These are phyloP conservation scores for Orthosia gothica DNA, from an alignment of 2,888 invertebrate species.

Conservation along the genomic window DNA sequence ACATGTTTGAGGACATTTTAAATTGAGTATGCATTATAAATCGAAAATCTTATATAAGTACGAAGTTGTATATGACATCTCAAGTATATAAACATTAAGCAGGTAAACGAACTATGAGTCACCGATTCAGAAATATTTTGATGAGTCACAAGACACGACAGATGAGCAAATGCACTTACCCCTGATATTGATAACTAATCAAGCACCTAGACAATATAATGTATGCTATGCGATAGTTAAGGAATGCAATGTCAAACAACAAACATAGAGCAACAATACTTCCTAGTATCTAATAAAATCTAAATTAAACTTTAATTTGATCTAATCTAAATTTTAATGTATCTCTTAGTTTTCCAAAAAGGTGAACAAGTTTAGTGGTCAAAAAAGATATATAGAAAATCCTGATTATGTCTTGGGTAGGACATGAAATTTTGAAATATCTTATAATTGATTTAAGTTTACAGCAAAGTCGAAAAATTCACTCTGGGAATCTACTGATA, in stretches of 20 bases:
- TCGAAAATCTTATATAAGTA: slow-evolving; percentile 43
- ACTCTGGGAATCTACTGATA: neutral
- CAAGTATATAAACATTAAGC: slow-evolving; percentile 72
- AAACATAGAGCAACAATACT: neutral
- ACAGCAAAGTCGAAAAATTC: neutral
- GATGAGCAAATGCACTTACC: slow-evolving; percentile 71
- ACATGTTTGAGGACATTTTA: slow-evolving; percentile 16
- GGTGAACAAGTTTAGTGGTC: neutral
- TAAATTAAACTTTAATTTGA: too few relatives aligned
- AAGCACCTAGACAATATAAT: slow-evolving; percentile 46
- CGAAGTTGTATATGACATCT: slow-evolving; percentile 37
- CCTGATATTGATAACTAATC: slow-evolving; percentile 58
- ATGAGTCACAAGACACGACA: slow-evolving; percentile 77
- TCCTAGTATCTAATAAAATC: slow-evolving; percentile 12
- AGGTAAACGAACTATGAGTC: slow-evolving; percentile 87
- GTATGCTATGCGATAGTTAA: neutral
- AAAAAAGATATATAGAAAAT: neutral
- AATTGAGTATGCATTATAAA: slow-evolving; percentile 15
- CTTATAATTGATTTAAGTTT: neutral
- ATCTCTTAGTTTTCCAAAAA: neutral
- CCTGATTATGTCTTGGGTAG: too few relatives aligned
- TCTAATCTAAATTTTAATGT: too few relatives aligned
- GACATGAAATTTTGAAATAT: neutral
- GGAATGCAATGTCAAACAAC: neutral
- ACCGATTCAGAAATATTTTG: slow-evolving; percentile 78